Base-by-base conservation (phyloP, 2,113 vertebrate species). In the Zingel zingel region DNA sequence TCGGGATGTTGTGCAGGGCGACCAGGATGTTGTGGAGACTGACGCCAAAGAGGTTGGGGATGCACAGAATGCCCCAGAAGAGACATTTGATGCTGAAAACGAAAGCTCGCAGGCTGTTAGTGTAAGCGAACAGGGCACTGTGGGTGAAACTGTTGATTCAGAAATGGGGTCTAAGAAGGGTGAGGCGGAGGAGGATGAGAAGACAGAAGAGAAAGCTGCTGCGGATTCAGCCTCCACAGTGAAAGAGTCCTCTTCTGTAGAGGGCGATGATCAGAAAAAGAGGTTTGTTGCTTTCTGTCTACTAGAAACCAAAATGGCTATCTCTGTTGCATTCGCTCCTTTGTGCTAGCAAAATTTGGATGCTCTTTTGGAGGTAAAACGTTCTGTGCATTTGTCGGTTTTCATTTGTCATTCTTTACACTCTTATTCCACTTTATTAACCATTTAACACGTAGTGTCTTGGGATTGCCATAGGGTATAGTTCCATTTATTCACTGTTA, bases 261-360 rank as follows among this genome's bases (percentile, higher is more conserved):
- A 98, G 97, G 97, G 97, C 93, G 97, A 94, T 97, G 98, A 98
- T 98, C 97, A 97, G 97, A 99, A 97, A 96, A 97, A 96, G 97
- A 99, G 98, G 98, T 99, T 99, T 98, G 98, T 99, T 96, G 93
- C 96, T 97, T 99, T 98, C 97, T 99, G 97, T 97, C 96, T 99
- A 97, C 89, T 98, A 97, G 97, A 97, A 94, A 92, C 90, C 93
- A 93, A 96, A 98, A 97, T 98, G 96, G 97, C 96, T 98, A 94
- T 97, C 96, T 97, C 96, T 97, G 93, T 98, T 96, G 96, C 96
- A 94, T 96, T 96, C 97, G 96, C 95, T 94, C 82, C 96, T 96
- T 94, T 96, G 94, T 94, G 89, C 91, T 94, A 94, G 91, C 90
- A 93, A 90, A 94, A 93, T 87, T 91, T 94, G 94, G 95, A 93